A percentile compares a stretch with the other conserved stretches of the same genome.
Evolutionary conservation across 2,113 vertebrate species (phyloP).

Genomic region (Prionailurus bengalensis): DNA sequence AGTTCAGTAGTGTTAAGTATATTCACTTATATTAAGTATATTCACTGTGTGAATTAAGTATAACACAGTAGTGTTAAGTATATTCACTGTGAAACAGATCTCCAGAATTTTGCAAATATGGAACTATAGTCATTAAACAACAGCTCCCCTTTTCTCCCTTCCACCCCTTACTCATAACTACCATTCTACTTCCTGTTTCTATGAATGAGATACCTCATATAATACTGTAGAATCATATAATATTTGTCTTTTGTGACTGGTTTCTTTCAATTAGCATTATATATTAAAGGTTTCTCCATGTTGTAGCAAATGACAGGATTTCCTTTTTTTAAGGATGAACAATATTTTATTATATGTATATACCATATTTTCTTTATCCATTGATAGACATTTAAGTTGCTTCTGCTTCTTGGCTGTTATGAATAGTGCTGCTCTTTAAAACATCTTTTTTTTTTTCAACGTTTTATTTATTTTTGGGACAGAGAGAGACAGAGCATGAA

Average conservation of each 20-base stretch:
- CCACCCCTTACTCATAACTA: background rate
- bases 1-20: background rate
- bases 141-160: background rate
- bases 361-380: background rate
- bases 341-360: background rate
- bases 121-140: background rate
- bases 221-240: background rate
- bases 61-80: background rate
- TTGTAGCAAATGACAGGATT: background rate
- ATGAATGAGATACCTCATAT: background rate
- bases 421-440: background rate
- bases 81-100: background rate
- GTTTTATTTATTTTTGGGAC: too few species aligned
- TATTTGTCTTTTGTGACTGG: background rate
- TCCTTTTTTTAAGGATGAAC: background rate
- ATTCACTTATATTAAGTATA: background rate
- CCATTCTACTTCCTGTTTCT: background rate
- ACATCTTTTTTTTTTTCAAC: too few species aligned
- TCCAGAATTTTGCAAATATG: background rate
- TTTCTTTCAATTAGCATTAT: slow-evolving; percentile 8
- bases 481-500: too few species aligned
- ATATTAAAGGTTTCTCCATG: background rate
- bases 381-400: background rate
- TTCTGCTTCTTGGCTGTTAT: background rate
- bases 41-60: background rate